These are phyloP conservation scores for Alloplasta piceator DNA, from an alignment of 2,888 invertebrate species.

Conservation along the genomic window DNA sequence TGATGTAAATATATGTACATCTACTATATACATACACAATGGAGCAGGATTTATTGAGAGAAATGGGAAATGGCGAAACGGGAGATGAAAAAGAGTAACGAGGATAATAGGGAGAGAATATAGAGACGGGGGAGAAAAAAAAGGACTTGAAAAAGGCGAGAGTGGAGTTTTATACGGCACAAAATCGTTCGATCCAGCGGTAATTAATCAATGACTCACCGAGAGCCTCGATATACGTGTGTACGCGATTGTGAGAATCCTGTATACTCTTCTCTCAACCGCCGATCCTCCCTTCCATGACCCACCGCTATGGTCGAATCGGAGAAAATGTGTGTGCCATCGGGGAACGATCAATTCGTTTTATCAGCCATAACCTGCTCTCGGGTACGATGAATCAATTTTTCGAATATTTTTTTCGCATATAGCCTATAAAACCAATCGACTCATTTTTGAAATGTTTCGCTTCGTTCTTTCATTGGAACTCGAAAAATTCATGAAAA, in stretches of 20 bases:
- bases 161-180: slow-evolving; percentile 34
- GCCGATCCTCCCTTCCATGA: background rate
- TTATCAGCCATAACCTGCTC: slow-evolving; percentile 69
- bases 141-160: slow-evolving; percentile 31
- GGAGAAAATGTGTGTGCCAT: slow-evolving; percentile 62
- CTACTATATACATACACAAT: slow-evolving; percentile 3
- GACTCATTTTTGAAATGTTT: background rate
- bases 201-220: slow-evolving; percentile 61
- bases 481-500: background rate
- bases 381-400: slow-evolving; percentile 69
- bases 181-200: slow-evolving; percentile 49
- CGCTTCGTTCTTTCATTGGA: slow-evolving; percentile 1
- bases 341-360: slow-evolving; percentile 68
- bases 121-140: slow-evolving; percentile 20
- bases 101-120: slow-evolving; percentile 23
- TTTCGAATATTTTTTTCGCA: slow-evolving; percentile 11
- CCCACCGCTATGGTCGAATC: slow-evolving; percentile 17
- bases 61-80: slow-evolving; percentile 4
- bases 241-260: slow-evolving; percentile 30
- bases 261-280: background rate
- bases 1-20: background rate
- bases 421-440: no score
- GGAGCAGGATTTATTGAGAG: slow-evolving; percentile 9
- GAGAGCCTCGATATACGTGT: slow-evolving; percentile 32
- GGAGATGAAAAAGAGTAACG: slow-evolving; percentile 22